Percentiles rank a stretch among this genome's conserved stretches.
Evolutionary conservation across 2,113 vertebrate species (phyloP).

Genomic region (Leptosomus discolor): DNA sequence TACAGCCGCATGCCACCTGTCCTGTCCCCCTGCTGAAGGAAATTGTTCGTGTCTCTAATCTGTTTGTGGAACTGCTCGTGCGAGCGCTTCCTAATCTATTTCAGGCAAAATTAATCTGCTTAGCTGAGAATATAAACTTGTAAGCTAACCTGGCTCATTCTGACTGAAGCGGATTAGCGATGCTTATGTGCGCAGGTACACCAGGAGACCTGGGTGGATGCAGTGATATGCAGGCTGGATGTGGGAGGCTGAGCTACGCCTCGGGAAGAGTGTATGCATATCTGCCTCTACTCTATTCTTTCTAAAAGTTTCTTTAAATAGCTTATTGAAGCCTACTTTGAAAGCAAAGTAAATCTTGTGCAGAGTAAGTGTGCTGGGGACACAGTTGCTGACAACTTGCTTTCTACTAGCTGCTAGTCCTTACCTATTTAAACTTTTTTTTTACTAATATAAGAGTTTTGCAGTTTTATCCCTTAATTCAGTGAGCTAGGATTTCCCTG

Average conservation of each 20-base stretch:
- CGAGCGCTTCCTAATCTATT: background rate
- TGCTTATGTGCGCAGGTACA: background rate
- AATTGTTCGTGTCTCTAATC: background rate
- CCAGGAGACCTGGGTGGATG: background rate
- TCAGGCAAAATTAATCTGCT: constrained; percentile 4
- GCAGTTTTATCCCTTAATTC: background rate
- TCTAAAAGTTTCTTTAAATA: background rate
- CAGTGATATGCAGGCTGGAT: background rate
- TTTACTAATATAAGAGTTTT: background rate
- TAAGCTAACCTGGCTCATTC: constrained; percentile 34
- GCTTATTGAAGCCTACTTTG: background rate
- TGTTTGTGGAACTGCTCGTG: background rate
- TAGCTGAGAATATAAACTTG: constrained; percentile 31
- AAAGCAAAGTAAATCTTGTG: background rate
- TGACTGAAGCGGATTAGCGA: background rate
- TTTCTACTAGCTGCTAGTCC: background rate
- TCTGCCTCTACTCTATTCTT: background rate
- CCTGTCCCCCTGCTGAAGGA: background rate
- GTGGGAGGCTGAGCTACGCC: background rate
- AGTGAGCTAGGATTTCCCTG: background rate
- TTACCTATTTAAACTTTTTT: background rate
- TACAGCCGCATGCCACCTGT: background rate
- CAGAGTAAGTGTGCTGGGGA: background rate
- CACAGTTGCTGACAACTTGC: background rate
- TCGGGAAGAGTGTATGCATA: background rate